A percentile compares a stretch with the other conserved stretches of the same genome.
These are phyloP conservation scores for Baccha elongata DNA, from an alignment of 2,888 invertebrate species.

Conservation along the genomic window DNA sequence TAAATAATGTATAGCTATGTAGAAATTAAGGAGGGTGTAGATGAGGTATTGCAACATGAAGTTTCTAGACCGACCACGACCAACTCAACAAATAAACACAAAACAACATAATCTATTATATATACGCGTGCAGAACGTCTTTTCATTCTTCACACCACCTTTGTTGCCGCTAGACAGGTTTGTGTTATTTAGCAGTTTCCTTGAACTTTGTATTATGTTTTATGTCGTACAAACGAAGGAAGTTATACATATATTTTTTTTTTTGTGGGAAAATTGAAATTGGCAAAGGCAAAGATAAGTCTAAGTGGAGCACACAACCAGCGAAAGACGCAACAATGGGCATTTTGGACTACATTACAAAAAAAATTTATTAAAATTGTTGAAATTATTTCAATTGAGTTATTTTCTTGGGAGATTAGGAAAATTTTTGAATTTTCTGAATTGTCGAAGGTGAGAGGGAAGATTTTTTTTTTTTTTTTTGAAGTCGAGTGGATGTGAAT, in stretches of 20 bases:
- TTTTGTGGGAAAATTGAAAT: slow-evolving; percentile 12
- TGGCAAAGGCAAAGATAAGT: slow-evolving; percentile 37
- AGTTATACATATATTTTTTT: slow-evolving; percentile 30
- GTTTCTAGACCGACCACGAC: not conserved
- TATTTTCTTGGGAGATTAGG: slow-evolving; percentile 41
- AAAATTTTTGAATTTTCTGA: too few relatives aligned
- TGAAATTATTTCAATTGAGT: slow-evolving; percentile 55
- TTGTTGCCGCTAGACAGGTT: slow-evolving; percentile 32
- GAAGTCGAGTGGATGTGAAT: too few relatives aligned
- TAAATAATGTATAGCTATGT: not conserved
- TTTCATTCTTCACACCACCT: slow-evolving; percentile 56
- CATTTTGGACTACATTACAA: slow-evolving; percentile 55
- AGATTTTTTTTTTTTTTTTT: too few relatives aligned
- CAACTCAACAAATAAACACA: slow-evolving; percentile 22
- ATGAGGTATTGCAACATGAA: slow-evolving; percentile 24
- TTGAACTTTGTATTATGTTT: slow-evolving; percentile 33
- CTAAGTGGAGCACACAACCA: not conserved
- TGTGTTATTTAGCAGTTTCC: slow-evolving; percentile 59
- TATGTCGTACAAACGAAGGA: slow-evolving; percentile 13
- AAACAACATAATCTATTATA: slow-evolving; percentile 6
- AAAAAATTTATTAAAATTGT: slow-evolving; percentile 64
- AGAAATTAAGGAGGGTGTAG: not conserved
- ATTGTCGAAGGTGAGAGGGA: too few relatives aligned
- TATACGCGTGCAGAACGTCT: slow-evolving; percentile 18
- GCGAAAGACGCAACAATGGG: slow-evolving; percentile 49